phyloP scores from a whole-genome alignment of 2,888 invertebrate genomes.

The Agonopterix heracliana region DNA sequence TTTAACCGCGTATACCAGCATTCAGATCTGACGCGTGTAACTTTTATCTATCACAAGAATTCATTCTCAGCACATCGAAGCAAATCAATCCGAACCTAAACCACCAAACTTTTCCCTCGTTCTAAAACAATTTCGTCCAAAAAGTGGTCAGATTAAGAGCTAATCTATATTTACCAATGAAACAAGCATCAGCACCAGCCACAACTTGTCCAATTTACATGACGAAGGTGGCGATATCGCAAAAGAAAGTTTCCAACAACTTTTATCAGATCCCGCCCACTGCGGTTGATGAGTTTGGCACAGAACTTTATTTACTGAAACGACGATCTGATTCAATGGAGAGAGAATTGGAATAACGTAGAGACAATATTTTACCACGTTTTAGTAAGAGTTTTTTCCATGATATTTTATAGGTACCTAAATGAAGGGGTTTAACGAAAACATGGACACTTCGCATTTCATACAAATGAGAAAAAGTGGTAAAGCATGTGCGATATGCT shows the following conservation, averaged over 20 bases:
- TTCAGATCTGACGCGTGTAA: too few relatives aligned
- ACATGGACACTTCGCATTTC: too few relatives aligned
- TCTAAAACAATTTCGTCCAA: slow-evolving; percentile 47
- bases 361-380: too few relatives aligned
- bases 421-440: too few relatives aligned
- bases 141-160: slow-evolving; percentile 53
- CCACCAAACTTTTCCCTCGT: slow-evolving; percentile 18
- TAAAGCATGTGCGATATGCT: too few relatives aligned
- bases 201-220: slow-evolving; percentile 72
- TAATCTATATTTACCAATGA: slow-evolving; percentile 65
- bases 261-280: slow-evolving; percentile 69
- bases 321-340: slow-evolving; percentile 47
- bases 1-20: too few relatives aligned
- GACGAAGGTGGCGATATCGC: slow-evolving; percentile 73
- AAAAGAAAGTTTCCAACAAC: slow-evolving; percentile 68
- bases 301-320: slow-evolving; percentile 68
- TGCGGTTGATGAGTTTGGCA: slow-evolving; percentile 69
- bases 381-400: too few relatives aligned
- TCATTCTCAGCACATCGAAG: too few relatives aligned
- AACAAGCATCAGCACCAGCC: slow-evolving; percentile 58
- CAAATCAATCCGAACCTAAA: too few relatives aligned
- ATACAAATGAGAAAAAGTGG: too few relatives aligned
- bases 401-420: too few relatives aligned
- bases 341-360: slow-evolving; percentile 26
- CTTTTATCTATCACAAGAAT: too few relatives aligned